These are phyloP conservation scores for Odontophorus gujanensis DNA, from an alignment of 2,113 vertebrate species.

Conservation along the genomic window DNA sequence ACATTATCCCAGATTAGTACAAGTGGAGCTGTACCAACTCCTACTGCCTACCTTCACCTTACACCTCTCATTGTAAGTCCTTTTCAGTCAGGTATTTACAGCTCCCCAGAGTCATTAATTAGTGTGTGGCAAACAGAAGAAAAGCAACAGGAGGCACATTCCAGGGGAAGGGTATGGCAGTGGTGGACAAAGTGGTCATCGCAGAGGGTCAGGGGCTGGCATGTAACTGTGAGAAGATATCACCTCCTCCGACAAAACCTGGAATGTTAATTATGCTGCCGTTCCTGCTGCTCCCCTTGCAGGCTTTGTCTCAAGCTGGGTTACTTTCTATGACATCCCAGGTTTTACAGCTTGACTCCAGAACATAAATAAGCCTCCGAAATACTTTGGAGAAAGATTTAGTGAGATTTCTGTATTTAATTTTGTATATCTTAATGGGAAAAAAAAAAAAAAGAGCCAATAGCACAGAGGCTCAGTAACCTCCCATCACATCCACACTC, in stretches of 20 bases:
- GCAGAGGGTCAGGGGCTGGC: not conserved
- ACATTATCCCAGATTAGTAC: not conserved
- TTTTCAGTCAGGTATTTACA: not conserved
- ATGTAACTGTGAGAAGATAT: not conserved
- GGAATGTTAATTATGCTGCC: not conserved
- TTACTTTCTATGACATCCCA: not conserved
- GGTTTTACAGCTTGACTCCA: not conserved
- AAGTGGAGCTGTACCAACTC: not conserved
- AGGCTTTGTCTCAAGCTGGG: not conserved
- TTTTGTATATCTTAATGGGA: not conserved
- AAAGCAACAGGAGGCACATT: not conserved
- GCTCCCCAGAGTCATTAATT: not conserved
- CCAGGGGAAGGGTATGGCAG: not conserved
- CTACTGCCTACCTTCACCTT: not conserved
- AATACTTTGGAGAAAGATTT: conserved; percentile 7
- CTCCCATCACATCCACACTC: not conserved
- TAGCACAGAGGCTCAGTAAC: not conserved
- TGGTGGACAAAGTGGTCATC: not conserved
- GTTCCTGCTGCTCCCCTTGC: not conserved
- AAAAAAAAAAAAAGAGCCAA: not conserved
- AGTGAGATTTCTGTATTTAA: not conserved
- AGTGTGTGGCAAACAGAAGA: not conserved
- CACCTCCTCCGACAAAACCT: not conserved
- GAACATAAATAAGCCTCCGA: not conserved
- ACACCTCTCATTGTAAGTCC: not conserved